Evolutionary conservation across 2,797 vertebrate genomes (phyloP), one percentile per base, ranked within the genome.

Genomic region (Nyctalus aviator): DNA sequence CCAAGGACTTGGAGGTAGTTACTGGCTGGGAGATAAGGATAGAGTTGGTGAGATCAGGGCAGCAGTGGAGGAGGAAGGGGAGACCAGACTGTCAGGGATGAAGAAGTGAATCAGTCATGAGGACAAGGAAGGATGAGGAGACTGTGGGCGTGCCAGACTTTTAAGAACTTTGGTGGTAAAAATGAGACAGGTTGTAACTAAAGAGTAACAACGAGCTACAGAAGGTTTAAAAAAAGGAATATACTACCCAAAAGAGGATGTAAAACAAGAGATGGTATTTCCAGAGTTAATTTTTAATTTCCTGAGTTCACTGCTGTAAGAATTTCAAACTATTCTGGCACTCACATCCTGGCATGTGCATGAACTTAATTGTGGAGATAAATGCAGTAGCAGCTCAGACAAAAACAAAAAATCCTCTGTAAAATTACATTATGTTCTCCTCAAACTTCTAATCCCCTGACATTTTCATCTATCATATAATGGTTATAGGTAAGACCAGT

Each of bases 241-340:
- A 97, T 10, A 91, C 84, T 69, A 96, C 72, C 96, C 94, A 96
- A 97, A 97, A 94, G 50, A 87, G 88, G 44, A 66, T 97, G 95
- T 95, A 95, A 97, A 98, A 97, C 87, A 95, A 82, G 90, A 94
- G 96, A 97, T 84, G 87, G 96, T 97, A 96, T 96, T 98, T 98
- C 97, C 97, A 98, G 97, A 98, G 96, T 98, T 98, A 98, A 98
- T 97, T 98, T 98, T 98, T 98, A 97, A 98, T 98, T 98, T 98
- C 98, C 98, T 97, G 97, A 97, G 96, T 97, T 96, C 62, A 68
- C 86, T 97, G 97, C 96, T 94, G 23, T 75, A 95, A 81, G 96
- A 96, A 95, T 97, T 96, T 97, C 97, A 95, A 97, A 96, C 91
- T 92, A 90, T 66, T 95, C 97, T 97, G 97, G 97, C 64, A 96